Percentiles rank a stretch among this genome's conserved stretches.
These are phyloP conservation scores for Labroides dimidiatus DNA, from an alignment of 2,797 vertebrate species.

Conservation along the genomic window DNA sequence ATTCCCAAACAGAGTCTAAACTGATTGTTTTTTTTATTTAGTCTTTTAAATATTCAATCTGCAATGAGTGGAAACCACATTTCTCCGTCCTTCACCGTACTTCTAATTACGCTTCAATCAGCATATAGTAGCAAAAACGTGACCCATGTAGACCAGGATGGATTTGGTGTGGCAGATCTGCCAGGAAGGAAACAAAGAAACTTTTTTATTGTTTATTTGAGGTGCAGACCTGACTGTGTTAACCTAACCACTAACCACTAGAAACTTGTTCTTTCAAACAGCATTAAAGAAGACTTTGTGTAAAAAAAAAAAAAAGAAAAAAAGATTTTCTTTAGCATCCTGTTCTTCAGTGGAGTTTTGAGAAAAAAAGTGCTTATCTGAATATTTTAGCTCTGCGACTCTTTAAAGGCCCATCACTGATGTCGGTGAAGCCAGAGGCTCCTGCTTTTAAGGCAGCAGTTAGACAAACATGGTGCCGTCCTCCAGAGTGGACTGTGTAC, in stretches of 20 bases:
- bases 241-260: not conserved
- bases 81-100: not conserved
- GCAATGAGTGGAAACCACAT: not conserved
- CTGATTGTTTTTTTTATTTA: no score
- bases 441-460: not conserved
- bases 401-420: not conserved
- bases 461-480: not conserved
- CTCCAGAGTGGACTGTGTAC: not conserved
- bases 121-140: slow-evolving; percentile 20
- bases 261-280: not conserved
- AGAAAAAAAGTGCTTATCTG: slow-evolving; percentile 17
- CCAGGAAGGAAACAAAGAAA: slow-evolving; percentile 3
- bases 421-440: not conserved
- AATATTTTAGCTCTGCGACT: not conserved
- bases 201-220: not conserved
- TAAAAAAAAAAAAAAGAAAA: not conserved
- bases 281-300: not conserved
- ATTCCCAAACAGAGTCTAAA: no score
- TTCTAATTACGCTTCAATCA: not conserved
- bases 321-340: not conserved
- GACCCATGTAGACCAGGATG: slow-evolving; percentile 13
- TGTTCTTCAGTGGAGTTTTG: slow-evolving; percentile 12
- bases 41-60: not conserved
- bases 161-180: not conserved
- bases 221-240: not conserved